A percentile compares a stretch with the other conserved stretches of the same genome.
phyloP scores from a whole-genome alignment of 2,113 vertebrate genomes.

The Dryoscopus gambensis region DNA sequence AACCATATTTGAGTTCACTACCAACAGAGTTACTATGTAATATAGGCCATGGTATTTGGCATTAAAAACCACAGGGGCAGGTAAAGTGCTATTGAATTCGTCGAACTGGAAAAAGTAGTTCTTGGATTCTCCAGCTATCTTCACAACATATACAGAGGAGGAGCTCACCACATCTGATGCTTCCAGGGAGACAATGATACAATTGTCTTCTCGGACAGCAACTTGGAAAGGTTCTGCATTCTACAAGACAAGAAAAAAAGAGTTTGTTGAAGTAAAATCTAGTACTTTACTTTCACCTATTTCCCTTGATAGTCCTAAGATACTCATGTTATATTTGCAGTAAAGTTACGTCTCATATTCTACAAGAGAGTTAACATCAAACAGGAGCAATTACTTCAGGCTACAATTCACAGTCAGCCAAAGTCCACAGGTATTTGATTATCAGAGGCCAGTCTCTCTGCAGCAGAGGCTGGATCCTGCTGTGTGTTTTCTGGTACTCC shows the following conservation, averaged over 20 bases:
- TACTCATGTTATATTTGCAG: background rate
- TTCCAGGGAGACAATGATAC: constrained; percentile 80
- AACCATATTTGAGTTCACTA: constrained; percentile 74
- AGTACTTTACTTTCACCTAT: background rate
- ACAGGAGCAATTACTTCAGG: background rate
- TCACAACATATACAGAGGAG: constrained; percentile 82
- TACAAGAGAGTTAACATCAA: background rate
- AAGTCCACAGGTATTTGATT: background rate
- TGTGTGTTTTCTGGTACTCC: background rate
- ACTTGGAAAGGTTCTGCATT: constrained; percentile 76
- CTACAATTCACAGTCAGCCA: background rate
- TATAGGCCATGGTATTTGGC: constrained; percentile 86
- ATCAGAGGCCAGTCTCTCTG: background rate
- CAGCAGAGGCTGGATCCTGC: background rate
- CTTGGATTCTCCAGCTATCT: constrained; percentile 86
- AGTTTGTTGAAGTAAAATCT: background rate
- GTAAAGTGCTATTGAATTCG: constrained; percentile 76
- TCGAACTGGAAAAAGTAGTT: constrained; percentile 82
- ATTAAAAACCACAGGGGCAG: constrained; percentile 82
- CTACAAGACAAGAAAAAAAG: constrained; percentile 64
- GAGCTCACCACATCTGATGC: constrained; percentile 79
- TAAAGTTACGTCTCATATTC: background rate
- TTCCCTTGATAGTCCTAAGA: background rate
- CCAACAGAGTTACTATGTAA: constrained; percentile 86
- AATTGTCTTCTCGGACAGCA: constrained; percentile 75